Evolutionary conservation across 1,140 invertebrate genomes (phyloP).

Genomic region (Aphelinus certus): DNA sequence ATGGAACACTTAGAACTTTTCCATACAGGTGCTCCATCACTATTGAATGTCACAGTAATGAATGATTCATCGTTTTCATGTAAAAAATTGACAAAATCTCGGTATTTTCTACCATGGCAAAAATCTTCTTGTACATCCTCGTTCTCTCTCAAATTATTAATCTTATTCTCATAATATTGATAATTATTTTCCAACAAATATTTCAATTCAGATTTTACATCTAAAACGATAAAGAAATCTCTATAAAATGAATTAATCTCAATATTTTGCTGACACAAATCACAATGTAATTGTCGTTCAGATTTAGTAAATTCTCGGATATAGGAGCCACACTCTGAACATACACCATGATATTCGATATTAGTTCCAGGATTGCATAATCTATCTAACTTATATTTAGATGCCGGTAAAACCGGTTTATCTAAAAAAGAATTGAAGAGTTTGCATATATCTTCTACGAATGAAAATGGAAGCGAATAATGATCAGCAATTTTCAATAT

Average conservation of each 20-base stretch:
- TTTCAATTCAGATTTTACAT: slow-evolving; percentile 20
- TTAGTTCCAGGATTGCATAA: neutral
- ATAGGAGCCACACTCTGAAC: slow-evolving; percentile 11
- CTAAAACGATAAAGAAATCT: slow-evolving; percentile 29
- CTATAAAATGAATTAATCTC: slow-evolving; percentile 7
- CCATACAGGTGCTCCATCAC: slow-evolving; percentile 31
- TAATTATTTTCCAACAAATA: slow-evolving; percentile 29
- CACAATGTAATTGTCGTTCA: slow-evolving; percentile 1
- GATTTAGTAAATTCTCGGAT: neutral
- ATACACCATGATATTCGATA: slow-evolving; percentile 20
- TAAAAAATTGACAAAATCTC: slow-evolving; percentile 18
- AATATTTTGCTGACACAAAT: neutral
- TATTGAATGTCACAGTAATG: slow-evolving; percentile 31
- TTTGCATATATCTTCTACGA: neutral
- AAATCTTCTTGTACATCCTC: slow-evolving; percentile 4
- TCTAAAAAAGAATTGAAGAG: slow-evolving; percentile 7
- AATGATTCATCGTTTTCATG: slow-evolving; percentile 21
- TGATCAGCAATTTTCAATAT: too few species aligned
- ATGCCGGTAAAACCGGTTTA: slow-evolving; percentile 13
- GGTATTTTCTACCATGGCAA: slow-evolving; percentile 30
- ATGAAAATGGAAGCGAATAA: too few species aligned
- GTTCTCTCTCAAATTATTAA: neutral
- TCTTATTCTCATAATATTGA: slow-evolving; percentile 14
- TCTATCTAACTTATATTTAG: slow-evolving; percentile 3
- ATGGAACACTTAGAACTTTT: slow-evolving; percentile 38